Evolutionary conservation across 1,140 invertebrate species (phyloP).

Genomic region (Diuraphis noxia): DNA sequence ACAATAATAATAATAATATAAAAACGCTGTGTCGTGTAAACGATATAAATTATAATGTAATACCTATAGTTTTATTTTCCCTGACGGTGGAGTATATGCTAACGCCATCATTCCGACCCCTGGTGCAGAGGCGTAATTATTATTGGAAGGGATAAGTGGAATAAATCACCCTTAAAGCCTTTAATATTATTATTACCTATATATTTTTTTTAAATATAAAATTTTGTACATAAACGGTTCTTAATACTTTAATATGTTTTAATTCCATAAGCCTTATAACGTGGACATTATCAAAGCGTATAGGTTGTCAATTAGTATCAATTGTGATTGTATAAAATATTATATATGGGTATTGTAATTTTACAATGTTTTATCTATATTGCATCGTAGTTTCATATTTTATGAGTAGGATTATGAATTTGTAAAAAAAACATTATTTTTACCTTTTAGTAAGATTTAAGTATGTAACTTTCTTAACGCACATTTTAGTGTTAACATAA

Average conservation of each 20-base stretch:
- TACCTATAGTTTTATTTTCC: not conserved
- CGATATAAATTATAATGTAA: not conserved
- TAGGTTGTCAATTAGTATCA: not conserved
- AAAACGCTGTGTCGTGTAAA: not conserved
- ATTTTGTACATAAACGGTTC: not conserved
- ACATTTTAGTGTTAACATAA: too few relatives aligned
- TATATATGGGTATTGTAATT: too few relatives aligned
- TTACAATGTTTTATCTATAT: too few relatives aligned
- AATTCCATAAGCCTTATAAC: not conserved
- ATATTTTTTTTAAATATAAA: not conserved
- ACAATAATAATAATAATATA: not conserved
- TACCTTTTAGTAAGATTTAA: too few relatives aligned
- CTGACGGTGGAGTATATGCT: not conserved
- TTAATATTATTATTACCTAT: not conserved
- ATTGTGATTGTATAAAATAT: too few relatives aligned
- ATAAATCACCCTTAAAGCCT: not conserved
- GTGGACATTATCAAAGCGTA: not conserved
- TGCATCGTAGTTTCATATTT: too few relatives aligned
- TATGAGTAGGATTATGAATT: too few relatives aligned
- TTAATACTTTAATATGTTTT: not conserved
- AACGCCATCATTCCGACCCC: not conserved
- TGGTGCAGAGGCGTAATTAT: not conserved
- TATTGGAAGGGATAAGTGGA: not conserved
- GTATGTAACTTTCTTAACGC: too few relatives aligned
- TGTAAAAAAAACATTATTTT: too few relatives aligned